phyloP scores from a whole-genome alignment of 1,140 invertebrate genomes.

The Anadara kagoshimensis region DNA sequence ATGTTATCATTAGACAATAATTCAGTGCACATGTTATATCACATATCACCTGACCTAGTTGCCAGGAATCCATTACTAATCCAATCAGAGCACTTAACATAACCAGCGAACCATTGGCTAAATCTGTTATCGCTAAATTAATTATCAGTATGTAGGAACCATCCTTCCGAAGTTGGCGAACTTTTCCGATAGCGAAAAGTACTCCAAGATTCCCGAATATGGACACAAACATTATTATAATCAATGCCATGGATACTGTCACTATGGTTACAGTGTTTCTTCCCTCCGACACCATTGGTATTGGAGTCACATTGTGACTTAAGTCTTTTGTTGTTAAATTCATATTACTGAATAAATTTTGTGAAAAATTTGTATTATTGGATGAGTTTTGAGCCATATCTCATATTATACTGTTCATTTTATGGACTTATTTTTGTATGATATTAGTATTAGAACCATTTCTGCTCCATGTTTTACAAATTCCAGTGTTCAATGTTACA shows the following conservation, averaged over 20 bases:
- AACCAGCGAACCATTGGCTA: slow-evolving; percentile 60
- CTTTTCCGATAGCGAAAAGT: slow-evolving; percentile 52
- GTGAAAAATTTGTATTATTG: no score
- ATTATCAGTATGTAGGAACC: slow-evolving; percentile 64
- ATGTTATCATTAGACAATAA: slow-evolving; percentile 71
- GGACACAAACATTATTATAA: slow-evolving; percentile 51
- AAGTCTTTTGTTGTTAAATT: no score
- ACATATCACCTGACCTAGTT: slow-evolving; percentile 56
- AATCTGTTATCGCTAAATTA: slow-evolving; percentile 68
- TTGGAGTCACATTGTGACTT: no score
- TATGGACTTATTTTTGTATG: no score
- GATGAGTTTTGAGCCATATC: no score
- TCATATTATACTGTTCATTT: no score
- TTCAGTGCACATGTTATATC: slow-evolving; percentile 64
- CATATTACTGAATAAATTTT: no score
- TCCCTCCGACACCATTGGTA: no score
- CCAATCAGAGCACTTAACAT: slow-evolving; percentile 61
- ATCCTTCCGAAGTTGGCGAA: slow-evolving; percentile 53
- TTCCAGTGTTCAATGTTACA: no score
- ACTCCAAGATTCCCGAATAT: slow-evolving; percentile 65
- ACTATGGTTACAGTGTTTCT: slow-evolving; percentile 19
- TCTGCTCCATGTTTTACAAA: no score
- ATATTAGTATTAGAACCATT: no score
- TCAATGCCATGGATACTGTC: slow-evolving; percentile 37
- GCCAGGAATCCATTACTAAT: slow-evolving; percentile 54